Evolutionary conservation across 1,140 invertebrate species (phyloP), one percentile per base, ranked within the genome.

Genomic region (Sitophilus oryzae): DNA sequence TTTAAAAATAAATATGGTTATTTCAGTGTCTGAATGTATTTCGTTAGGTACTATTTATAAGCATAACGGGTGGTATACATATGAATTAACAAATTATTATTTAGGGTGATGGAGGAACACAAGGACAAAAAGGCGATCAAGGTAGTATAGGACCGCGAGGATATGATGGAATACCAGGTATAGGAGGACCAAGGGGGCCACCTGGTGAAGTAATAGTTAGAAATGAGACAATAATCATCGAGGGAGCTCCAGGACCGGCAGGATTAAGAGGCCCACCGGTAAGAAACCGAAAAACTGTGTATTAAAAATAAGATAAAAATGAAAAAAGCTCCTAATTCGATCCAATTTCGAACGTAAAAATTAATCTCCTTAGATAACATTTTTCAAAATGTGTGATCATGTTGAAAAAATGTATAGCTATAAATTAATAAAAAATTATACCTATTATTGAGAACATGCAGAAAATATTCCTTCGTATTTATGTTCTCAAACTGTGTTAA

Each of bases 261-360:
- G 51, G 51, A 1, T 10, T 14, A 6, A 35, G n/a, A 45, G 51
- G 51, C 16, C 25, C 15, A 19, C 42, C 22, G 40, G 45, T 48
- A 46, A 15, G 14, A 40, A 30, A 46, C 10, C 43, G 43, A 6
- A 45, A 48, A 36, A 23, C 23, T 20, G 38, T 15, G 5, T 8
- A 40, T 40, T 40, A 35, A 35, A 9, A 35, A 35, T 9, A 35
- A 30, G n/a, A n/a, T n/a, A n/a, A n/a, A n/a, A n/a, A n/a, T n/a
- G n/a, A n/a, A n/a, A n/a, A n/a, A n/a, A n/a, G n/a, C n/a, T n/a
- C n/a, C n/a, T n/a, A n/a, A n/a, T n/a, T n/a, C 6, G 20, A 23
- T 45, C 52, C 50, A n/a, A n/a, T n/a, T n/a, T n/a, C n/a, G n/a
- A n/a, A n/a, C n/a, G n/a, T n/a, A n/a, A n/a, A n/a, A n/a, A n/a